Evolutionary conservation across 1,140 invertebrate genomes (phyloP), one percentile per base, ranked within the genome.

Genomic region (Bombus huntii): DNA sequence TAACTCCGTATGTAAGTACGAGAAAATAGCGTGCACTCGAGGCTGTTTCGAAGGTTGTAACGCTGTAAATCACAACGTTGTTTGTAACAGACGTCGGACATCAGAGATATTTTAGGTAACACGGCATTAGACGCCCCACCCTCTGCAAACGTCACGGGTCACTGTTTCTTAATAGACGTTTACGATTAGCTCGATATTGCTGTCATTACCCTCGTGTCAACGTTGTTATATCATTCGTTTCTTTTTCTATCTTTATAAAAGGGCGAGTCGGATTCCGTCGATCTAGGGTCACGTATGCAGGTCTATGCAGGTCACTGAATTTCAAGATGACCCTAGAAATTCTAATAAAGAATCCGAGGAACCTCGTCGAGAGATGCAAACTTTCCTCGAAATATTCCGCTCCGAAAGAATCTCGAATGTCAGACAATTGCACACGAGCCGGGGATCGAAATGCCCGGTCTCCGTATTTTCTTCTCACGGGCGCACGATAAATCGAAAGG

Each of bases 81-180:
- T 59, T 59, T 22, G 22, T 9, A 42, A 42, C 57, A 42, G 15
- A 31, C n/a, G 15, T 15, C 25, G 22, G 25, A 39, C 57, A 31
- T 65, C 75, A 34, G 59, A 78, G 59, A 66, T 78, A 66, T 78
- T 80, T 80, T 80, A 80, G 65, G 42, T 53, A 80, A 53, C 18
- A 13, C 47, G 8, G 25, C 78, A 28, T 80, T 71, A 44, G 44
- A 47, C 12, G 82, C 62, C 82, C 74, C 74, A 44, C 82, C 74
- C 66, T 70, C 10, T 25, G 10, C 15, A 25, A 44, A 76, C 62
- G 81, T 83, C 28, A 77, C 81, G 81, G 81, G 47, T 83, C 81
- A 77, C 65, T 70, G 81, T 77, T 77, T 77, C 74, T 37, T 70
- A 77, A 77, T 83, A 83, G 81, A 77, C 44, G 37, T 34, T 79